Base-by-base conservation (phyloP, 1,140 invertebrate genomes). In the Heliothis virescens region DNA sequence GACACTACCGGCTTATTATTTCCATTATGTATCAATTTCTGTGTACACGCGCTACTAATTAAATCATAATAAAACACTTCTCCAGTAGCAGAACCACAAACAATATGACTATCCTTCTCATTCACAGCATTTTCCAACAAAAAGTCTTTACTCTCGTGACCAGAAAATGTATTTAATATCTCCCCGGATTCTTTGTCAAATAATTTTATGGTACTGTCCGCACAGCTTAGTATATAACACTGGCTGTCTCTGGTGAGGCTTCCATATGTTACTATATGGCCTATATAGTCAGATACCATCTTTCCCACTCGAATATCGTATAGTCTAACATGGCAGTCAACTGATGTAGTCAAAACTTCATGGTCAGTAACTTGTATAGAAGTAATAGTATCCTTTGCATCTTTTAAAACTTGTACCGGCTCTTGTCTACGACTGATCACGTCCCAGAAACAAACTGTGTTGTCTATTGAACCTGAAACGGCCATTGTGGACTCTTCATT, bases 401-500 rank as follows among this genome's bases (percentile, higher is more conserved):
- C 98, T 91, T 97, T 97, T 85, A 99, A 95, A 50, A 96, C 95
- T 95, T 97, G 93, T 53, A 95, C 91, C 7, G 93, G 93, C 62
- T 92, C 93, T 81, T 92, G 91, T 62, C 92, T 85, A 74, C 92
- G 80, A 73, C 92, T 93, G 4, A 90, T 72, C 11, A 93, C 83
- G 93, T 99, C 99, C 98, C 98, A 99, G 88, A 97, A 97, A 95
- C 97, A 97, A 1, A 99, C 97, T 0, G 97, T 97, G 89, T 99
- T 98, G 91, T 99, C 99, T 52, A 98, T 95, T 26, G 98, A 98
- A 4, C 98, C 99, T 72, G 99, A 99, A 12, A 99, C 88, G 1
- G 97, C 97, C 84, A 99, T 96, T 5, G 97, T 96, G 0, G 98
- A 99, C 90, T 99, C 98, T 95, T 99, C 99, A 95, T 99, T 99